Evolutionary conservation across 2,113 vertebrate genomes (phyloP).

Genomic region (Bos javanicus): DNA sequence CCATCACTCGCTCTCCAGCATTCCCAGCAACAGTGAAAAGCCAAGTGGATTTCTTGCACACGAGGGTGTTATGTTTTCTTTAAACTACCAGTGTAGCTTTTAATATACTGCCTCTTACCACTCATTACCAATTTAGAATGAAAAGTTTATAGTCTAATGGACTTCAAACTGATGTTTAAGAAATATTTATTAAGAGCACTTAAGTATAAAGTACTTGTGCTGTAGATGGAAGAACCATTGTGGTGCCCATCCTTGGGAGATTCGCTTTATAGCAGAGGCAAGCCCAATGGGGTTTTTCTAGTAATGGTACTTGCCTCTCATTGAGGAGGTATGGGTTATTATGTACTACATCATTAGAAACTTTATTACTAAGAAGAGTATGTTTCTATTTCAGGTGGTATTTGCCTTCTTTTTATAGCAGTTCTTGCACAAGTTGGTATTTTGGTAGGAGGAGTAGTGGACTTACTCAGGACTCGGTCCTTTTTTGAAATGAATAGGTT

Average conservation of each 20-base stretch:
- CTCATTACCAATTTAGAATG: background rate
- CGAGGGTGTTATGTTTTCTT: background rate
- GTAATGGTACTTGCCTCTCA: background rate
- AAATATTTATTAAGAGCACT: background rate
- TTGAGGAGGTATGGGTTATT: background rate
- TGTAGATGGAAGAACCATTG: background rate
- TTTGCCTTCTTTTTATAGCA: background rate
- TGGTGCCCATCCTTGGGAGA: background rate
- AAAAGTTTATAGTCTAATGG: background rate
- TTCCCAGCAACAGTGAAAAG: background rate
- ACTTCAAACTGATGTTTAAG: background rate
- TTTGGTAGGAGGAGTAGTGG: background rate
- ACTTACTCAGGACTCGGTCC: background rate
- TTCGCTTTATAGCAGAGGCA: background rate
- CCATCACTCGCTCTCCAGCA: background rate
- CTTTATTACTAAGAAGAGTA: background rate
- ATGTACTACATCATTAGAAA: background rate
- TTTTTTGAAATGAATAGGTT: background rate
- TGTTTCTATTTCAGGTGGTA: background rate
- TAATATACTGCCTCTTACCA: background rate
- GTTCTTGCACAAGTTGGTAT: background rate
- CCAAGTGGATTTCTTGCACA: background rate
- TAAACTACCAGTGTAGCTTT: background rate
- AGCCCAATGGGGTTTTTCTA: conserved; percentile 2
- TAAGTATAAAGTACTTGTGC: background rate